These are phyloP conservation scores for Amblyopsis rosae DNA, from an alignment of 2,113 vertebrate species.

Conservation along the genomic window DNA sequence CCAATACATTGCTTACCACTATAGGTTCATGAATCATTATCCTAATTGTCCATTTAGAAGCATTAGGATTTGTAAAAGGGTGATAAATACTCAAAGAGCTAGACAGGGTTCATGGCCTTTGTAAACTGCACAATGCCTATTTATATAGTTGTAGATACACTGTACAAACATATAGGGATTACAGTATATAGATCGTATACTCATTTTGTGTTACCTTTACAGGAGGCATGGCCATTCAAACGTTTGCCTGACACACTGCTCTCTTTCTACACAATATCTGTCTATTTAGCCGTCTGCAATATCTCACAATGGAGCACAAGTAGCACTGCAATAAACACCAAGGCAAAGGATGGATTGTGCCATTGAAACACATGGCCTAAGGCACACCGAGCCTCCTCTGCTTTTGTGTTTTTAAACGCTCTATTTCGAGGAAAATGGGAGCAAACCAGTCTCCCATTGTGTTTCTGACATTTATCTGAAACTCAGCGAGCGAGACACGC, in stretches of 20 bases:
- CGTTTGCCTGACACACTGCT: not conserved
- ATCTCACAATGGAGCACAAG: not conserved
- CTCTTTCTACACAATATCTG: not conserved
- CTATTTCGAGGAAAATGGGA: not conserved
- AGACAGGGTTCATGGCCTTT: not conserved
- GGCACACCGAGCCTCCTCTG: not conserved
- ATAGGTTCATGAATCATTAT: too few species aligned
- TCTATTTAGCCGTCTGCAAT: not conserved
- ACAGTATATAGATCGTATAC: too few species aligned
- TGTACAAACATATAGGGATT: too few species aligned
- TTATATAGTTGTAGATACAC: too few species aligned
- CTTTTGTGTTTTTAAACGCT: conserved; percentile 1
- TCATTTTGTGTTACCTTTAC: too few species aligned
- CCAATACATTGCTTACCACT: too few species aligned
- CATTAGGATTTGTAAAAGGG: too few species aligned
- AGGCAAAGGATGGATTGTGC: not conserved
- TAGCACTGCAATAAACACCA: not conserved
- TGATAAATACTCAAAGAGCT: not conserved
- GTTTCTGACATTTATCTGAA: conserved; percentile 56
- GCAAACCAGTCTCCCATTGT: conserved; percentile 14
- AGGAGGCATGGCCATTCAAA: too few species aligned
- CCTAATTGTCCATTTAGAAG: too few species aligned
- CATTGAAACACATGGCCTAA: not conserved
- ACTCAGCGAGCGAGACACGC: conserved; percentile 4
- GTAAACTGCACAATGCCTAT: not conserved